Conservation (phyloP, 53 echinoderm and acorn worm species). For the Echinometra lucunter region DNA sequence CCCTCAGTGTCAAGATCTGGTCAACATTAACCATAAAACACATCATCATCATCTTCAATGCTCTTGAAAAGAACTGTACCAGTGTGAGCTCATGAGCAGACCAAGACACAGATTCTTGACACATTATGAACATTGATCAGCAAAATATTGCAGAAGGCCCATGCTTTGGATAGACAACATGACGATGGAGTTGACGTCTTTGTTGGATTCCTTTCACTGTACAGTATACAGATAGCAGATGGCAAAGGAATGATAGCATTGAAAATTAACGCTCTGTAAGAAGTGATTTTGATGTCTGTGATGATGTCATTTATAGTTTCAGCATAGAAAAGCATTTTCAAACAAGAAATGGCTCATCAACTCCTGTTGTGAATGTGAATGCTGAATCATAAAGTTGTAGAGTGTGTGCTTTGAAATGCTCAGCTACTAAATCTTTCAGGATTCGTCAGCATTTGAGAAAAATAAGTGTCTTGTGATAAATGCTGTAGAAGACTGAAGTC, state of each 20-base stretch:
- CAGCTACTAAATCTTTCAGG: not conserved
- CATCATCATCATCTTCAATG: not conserved
- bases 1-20: conserved; percentile 56
- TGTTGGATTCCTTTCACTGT: not conserved
- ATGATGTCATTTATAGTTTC: too few species aligned
- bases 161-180: not conserved
- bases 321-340: not conserved
- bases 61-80: not conserved
- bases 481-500: not conserved
- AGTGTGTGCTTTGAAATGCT: conserved; percentile 23
- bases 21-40: conserved; percentile 42
- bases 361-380: not conserved
- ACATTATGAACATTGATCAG: not conserved
- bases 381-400: not conserved
- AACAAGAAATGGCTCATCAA: not conserved
- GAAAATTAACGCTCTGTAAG: not conserved
- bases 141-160: not conserved
- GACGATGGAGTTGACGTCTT: not conserved
- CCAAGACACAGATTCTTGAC: not conserved
- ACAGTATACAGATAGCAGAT: not conserved
- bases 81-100: not conserved
- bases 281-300: not conserved
- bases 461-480: not conserved
- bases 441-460: not conserved
- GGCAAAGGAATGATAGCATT: not conserved